Percentiles rank a stretch among this genome's conserved stretches.
These are phyloP conservation scores for Himalopsyche tibetana DNA, from an alignment of 2,888 invertebrate species.

Conservation along the genomic window DNA sequence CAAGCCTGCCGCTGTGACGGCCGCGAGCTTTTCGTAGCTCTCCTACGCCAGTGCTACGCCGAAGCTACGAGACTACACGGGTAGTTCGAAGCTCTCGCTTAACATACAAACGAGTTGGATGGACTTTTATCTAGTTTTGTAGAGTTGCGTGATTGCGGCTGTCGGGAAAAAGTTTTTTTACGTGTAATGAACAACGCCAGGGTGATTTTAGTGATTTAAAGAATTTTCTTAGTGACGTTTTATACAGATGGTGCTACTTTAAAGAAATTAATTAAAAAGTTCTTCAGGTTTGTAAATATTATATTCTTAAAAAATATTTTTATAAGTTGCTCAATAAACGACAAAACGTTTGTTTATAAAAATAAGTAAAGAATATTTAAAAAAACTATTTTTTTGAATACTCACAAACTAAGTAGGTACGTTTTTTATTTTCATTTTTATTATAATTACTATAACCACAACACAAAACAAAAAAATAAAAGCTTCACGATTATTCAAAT, in stretches of 20 bases:
- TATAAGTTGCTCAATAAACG: no score
- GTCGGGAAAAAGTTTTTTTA: background rate
- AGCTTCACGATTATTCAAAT: no score
- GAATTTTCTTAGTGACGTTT: constrained; percentile 14
- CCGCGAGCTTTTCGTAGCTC: constrained; percentile 9
- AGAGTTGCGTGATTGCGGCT: background rate
- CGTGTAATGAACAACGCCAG: background rate
- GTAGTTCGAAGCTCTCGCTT: constrained; percentile 4
- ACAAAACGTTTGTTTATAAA: no score
- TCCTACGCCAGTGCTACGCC: constrained; percentile 28
- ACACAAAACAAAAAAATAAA: no score
- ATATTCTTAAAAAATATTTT: no score
- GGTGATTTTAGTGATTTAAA: constrained; percentile 29
- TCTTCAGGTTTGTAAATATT: constrained; percentile 3
- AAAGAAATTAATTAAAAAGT: background rate
- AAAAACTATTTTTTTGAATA: no score
- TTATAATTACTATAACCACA: no score
- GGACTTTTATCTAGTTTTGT: constrained; percentile 30
- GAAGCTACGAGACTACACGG: constrained; percentile 26
- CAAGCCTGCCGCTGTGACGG: constrained; percentile 26
- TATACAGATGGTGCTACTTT: constrained; percentile 26
- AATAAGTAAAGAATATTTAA: no score
- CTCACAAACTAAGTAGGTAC: no score
- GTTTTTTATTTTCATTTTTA: no score
- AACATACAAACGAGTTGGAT: constrained; percentile 21